Evolutionary conservation across 2,797 vertebrate genomes (phyloP).

Genomic region (Pseudochaenichthys georgianus): DNA sequence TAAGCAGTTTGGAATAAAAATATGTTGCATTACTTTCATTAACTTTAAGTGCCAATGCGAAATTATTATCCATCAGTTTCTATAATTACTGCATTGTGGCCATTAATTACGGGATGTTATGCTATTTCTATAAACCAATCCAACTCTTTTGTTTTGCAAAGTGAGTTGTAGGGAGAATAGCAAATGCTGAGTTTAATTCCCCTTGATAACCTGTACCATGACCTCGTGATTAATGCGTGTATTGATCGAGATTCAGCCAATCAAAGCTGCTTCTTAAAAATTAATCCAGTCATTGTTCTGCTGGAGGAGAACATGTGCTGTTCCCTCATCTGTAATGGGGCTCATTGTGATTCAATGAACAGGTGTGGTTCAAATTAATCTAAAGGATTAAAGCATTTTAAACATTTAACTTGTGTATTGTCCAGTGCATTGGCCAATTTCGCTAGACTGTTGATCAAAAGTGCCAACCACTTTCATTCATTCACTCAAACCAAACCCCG

Average conservation of each 20-base stretch:
- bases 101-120: not conserved
- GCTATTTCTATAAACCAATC: not conserved
- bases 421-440: slow-evolving; percentile 46
- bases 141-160: slow-evolving; percentile 11
- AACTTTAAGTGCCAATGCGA: not conserved
- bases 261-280: slow-evolving; percentile 7
- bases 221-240: slow-evolving; percentile 23
- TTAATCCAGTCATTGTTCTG: slow-evolving; percentile 36
- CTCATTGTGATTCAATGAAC: slow-evolving; percentile 58
- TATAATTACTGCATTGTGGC: not conserved
- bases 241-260: slow-evolving; percentile 22
- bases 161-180: not conserved
- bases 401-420: slow-evolving; percentile 49
- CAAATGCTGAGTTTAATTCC: not conserved
- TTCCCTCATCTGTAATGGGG: slow-evolving; percentile 40
- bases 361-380: slow-evolving; percentile 70
- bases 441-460: slow-evolving; percentile 63
- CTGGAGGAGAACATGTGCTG: not conserved
- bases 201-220: not conserved
- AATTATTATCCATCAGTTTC: not conserved
- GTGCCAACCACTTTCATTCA: slow-evolving; percentile 59
- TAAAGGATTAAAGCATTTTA: slow-evolving; percentile 62
- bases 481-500: slow-evolving; percentile 77
- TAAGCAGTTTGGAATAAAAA: not conserved
- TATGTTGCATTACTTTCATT: not conserved